Conservation (phyloP, 2,113 vertebrate genomes). For the Lophochroa leadbeateri region DNA sequence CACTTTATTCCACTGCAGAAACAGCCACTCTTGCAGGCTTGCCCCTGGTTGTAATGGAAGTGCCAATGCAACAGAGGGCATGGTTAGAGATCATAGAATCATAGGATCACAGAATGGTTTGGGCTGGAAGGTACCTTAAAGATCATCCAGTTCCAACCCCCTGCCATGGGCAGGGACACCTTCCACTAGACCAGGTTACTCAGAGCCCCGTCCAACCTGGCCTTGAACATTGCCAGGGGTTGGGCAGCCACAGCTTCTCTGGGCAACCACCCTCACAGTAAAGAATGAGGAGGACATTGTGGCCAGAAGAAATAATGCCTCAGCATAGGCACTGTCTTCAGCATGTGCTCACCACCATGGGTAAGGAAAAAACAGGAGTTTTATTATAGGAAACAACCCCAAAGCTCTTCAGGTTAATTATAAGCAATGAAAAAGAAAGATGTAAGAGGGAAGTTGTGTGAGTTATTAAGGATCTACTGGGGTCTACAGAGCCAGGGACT, state of each 20-base stretch:
- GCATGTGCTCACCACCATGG: neutral
- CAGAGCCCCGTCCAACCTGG: neutral
- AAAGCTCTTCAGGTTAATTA: neutral
- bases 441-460: neutral
- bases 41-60: neutral
- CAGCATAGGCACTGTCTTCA: neutral
- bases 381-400: neutral
- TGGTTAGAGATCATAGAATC: neutral
- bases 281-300: neutral
- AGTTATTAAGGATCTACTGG: neutral
- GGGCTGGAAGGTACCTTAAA: neutral
- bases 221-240: neutral
- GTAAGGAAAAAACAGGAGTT: neutral
- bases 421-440: neutral
- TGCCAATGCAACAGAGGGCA: neutral
- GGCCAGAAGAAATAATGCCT: neutral
- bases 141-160: neutral
- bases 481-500: neutral
- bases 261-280: neutral
- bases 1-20: neutral
- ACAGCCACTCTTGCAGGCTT: neutral
- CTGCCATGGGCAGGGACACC: neutral
- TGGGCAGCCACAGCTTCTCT: neutral
- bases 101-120: neutral
- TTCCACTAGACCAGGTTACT: neutral